Base-by-base conservation (phyloP, 1,140 invertebrate genomes). In the Wasmannia auropunctata region DNA sequence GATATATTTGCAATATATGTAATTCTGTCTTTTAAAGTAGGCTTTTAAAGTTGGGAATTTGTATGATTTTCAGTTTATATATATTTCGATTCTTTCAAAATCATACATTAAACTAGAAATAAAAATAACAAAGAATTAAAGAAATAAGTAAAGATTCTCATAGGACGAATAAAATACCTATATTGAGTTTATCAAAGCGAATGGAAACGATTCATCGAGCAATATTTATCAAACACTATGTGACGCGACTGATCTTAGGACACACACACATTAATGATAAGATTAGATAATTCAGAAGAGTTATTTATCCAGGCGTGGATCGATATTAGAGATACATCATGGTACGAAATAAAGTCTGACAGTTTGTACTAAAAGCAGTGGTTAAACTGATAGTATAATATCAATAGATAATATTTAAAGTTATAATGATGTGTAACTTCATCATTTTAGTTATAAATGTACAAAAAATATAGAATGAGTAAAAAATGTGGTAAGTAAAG, bases 221-320 rank as follows among this genome's bases (percentile, higher is more conserved):
- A 34, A 34, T 43, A 28, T 54, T 19, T 75, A 69, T 43, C 58
- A 51, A 6, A 58, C n/a, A 74, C 54, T 19, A 46, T 43, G n/a
- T 63, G 10, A 56, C 6, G 8, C 43, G n/a, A 72, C 75, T 28
- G 69, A 43, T 46, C 28, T n/a, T 60, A 37, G 54, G 37, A 46
- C 34, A 60, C 22, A 40, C 34, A n/a, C n/a, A 58, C 51, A 40
- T 40, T 67, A 31, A 31, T 25, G 86, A 90, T 90, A 90, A 90
- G 89, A 90, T 90, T 90, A 90, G 89, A 90, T 90, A 90, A 90
- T 72, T 46, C 7, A 46, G n/a, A 56, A 90, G 54, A 67, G 43
- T 65, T 63, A 22, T 90, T 89, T 89, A 87, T 87, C 72, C 75
- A 85, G 11, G 14, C 37, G 22, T 67, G 67, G 77, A 90, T 90